Conservation (phyloP, 2,888 invertebrate genomes). For the Dolichomitus sp. region DNA sequence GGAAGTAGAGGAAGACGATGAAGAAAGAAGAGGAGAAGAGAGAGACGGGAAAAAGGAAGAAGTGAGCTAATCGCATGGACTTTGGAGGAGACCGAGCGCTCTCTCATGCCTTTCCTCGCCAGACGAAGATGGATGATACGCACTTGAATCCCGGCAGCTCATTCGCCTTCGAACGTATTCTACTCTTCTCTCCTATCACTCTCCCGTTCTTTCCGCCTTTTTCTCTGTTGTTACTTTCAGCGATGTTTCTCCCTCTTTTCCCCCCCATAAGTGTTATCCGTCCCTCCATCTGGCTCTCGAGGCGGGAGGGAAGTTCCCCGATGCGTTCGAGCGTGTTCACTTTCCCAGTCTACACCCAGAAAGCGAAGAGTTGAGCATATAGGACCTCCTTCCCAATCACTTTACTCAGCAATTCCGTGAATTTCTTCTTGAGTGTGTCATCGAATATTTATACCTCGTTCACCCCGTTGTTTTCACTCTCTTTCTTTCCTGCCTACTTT, state of each 20-base stretch:
- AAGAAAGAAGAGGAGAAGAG: background rate
- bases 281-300: slow-evolving; percentile 32
- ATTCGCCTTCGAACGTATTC: slow-evolving; percentile 71
- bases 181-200: slow-evolving; percentile 51
- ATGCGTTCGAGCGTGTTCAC: slow-evolving; percentile 64
- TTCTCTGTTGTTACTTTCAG: background rate
- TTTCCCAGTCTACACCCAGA: slow-evolving; percentile 43
- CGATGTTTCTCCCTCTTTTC: slow-evolving; percentile 15
- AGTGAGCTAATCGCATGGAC: slow-evolving; percentile 54
- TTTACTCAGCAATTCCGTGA: slow-evolving; percentile 59
- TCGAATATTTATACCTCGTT: slow-evolving; percentile 68
- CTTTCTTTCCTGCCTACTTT: background rate
- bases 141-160: slow-evolving; percentile 77
- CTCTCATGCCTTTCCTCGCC: slow-evolving; percentile 60
- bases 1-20: background rate
- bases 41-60: slow-evolving; percentile 29
- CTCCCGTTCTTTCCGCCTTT: slow-evolving; percentile 1
- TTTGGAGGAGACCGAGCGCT: slow-evolving; percentile 61
- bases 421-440: slow-evolving; percentile 67
- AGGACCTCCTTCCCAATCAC: slow-evolving; percentile 55
- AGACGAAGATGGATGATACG: slow-evolving; percentile 80
- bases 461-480: slow-evolving; percentile 20
- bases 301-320: slow-evolving; percentile 39
- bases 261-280: slow-evolving; percentile 31
- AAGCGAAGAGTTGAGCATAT: slow-evolving; percentile 14